Percentiles rank a stretch among this genome's conserved stretches.
These are phyloP conservation scores for Caenorhabditis sp. DNA, from an alignment of 2,888 invertebrate genomes.

Conservation along the genomic window DNA sequence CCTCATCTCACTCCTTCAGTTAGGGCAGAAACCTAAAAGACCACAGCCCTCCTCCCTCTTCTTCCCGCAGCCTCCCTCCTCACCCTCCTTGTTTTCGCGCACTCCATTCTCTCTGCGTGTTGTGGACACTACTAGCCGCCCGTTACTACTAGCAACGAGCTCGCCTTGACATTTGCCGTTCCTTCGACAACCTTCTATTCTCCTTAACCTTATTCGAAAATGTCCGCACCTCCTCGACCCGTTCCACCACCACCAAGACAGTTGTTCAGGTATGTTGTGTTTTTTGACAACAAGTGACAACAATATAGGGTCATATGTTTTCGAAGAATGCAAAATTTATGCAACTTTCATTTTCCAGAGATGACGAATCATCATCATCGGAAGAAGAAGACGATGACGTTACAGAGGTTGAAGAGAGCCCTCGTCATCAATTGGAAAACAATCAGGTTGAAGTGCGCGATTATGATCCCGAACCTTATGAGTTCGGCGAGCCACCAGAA, in stretches of 20 bases:
- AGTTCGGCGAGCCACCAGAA: too few relatives aligned
- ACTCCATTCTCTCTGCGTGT: background rate
- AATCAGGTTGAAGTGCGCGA: too few relatives aligned
- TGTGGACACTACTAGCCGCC: slow-evolving; percentile 7
- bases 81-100: background rate
- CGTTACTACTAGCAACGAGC: slow-evolving; percentile 7
- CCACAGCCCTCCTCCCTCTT: too few relatives aligned
- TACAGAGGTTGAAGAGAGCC: too few relatives aligned
- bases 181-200: background rate
- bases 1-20: too few relatives aligned
- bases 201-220: background rate
- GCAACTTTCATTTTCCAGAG: background rate
- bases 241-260: background rate
- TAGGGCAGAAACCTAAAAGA: too few relatives aligned
- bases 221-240: background rate
- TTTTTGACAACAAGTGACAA: background rate
- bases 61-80: background rate
- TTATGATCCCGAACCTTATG: too few relatives aligned
- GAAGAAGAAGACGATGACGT: background rate
- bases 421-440: too few relatives aligned
- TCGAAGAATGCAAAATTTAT: too few relatives aligned
- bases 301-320: too few relatives aligned
- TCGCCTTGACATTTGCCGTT: background rate
- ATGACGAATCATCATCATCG: too few relatives aligned
- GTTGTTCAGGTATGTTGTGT: background rate